Evolutionary conservation across 2,113 vertebrate species (phyloP).

Genomic region (Chauna torquata): DNA sequence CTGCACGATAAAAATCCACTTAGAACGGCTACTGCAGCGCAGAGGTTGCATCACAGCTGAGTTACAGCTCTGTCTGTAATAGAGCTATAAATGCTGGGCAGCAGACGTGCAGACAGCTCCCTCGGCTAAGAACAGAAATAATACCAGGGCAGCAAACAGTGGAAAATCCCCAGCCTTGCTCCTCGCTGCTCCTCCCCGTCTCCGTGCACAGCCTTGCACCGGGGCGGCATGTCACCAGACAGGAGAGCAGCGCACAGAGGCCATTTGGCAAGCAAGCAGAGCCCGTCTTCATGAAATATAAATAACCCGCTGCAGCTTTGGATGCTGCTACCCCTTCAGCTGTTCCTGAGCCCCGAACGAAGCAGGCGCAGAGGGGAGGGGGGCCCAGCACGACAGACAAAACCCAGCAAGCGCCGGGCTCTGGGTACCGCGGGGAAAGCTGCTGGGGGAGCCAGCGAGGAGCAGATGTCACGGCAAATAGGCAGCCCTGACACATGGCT

Average conservation of each 20-base stretch:
- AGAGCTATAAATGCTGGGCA: neutral
- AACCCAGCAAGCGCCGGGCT: accelerated
- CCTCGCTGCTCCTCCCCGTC: neutral
- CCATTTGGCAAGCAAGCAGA: neutral
- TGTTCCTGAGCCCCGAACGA: accelerated
- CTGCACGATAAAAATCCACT: neutral
- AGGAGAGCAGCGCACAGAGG: neutral
- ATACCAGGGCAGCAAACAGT: neutral
- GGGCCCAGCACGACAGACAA: neutral
- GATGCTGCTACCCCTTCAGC: neutral
- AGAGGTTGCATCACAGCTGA: neutral
- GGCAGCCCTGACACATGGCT: neutral
- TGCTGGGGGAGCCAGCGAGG: neutral
- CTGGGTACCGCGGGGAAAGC: neutral
- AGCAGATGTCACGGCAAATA: neutral
- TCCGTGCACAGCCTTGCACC: neutral
- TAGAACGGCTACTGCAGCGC: neutral
- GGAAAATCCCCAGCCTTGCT: conserved; percentile 1
- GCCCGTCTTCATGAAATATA: neutral
- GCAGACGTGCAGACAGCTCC: neutral
- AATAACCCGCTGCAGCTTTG: neutral
- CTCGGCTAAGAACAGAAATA: neutral
- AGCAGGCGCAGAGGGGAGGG: neutral
- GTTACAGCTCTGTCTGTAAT: neutral
- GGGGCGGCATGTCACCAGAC: neutral